Conservation (phyloP, 2,113 vertebrate genomes). For the Hylia prasina region DNA sequence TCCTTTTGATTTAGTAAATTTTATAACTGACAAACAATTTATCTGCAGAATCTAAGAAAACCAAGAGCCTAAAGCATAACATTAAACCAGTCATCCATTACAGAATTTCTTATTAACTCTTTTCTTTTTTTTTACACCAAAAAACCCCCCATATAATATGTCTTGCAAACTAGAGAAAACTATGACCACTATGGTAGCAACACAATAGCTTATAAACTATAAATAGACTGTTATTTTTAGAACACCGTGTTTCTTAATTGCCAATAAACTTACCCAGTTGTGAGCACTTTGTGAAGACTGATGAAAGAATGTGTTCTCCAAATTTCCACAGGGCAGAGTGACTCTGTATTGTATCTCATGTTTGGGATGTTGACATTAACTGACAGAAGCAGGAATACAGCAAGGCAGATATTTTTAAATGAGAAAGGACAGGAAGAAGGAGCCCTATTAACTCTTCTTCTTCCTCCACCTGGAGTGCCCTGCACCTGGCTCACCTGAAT, state of each 20-base stretch:
- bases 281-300: conserved; percentile 19
- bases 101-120: background rate
- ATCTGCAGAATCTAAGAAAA: conserved; percentile 8
- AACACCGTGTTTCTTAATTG: conserved; percentile 26
- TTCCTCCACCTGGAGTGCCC: background rate
- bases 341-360: background rate
- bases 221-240: conserved; percentile 54
- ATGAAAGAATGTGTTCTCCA: conserved; percentile 5
- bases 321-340: conserved; percentile 37
- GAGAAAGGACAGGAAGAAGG: background rate
- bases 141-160: background rate
- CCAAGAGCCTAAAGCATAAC: background rate
- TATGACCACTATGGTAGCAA: background rate
- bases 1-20: background rate
- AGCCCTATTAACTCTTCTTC: background rate
- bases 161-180: background rate
- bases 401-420: background rate
- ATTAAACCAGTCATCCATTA: conserved; percentile 18
- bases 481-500: background rate
- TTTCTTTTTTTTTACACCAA: background rate
- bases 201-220: conserved; percentile 9
- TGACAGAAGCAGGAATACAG: background rate
- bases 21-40: background rate
- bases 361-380: background rate
- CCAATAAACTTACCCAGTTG: conserved; percentile 28